phyloP scores from a whole-genome alignment of 2,888 invertebrate species.

The Athrips mouffetella region DNA sequence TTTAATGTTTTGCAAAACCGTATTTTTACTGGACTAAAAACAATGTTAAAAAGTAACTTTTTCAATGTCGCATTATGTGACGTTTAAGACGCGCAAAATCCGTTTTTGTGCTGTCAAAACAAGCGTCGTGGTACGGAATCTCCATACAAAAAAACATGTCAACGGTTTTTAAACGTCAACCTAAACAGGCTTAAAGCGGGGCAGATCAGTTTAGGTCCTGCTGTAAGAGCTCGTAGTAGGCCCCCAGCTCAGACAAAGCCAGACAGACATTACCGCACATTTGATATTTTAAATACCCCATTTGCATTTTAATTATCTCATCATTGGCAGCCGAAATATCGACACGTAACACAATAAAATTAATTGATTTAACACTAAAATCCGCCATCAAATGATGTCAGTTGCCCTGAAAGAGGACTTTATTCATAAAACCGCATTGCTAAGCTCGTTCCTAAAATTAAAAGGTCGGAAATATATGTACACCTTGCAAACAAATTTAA shows the following conservation, averaged over 20 bases:
- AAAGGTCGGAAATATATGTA: slow-evolving; percentile 25
- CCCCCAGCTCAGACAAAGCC: slow-evolving; percentile 9
- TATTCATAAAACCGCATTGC: slow-evolving; percentile 72
- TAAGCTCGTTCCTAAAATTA: slow-evolving; percentile 37
- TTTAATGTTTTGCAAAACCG: too few relatives aligned
- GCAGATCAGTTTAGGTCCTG: not conserved
- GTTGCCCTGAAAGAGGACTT: slow-evolving; percentile 61
- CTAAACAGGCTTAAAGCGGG: too few relatives aligned
- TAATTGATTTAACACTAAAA: slow-evolving; percentile 47
- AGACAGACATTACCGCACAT: slow-evolving; percentile 23
- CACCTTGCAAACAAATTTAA: not conserved
- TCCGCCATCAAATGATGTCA: slow-evolving; percentile 63
- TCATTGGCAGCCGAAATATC: slow-evolving; percentile 23
- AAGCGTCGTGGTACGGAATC: too few relatives aligned
- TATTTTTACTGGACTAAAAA: too few relatives aligned
- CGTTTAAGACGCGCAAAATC: too few relatives aligned
- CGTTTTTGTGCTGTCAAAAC: too few relatives aligned
- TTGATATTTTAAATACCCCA: slow-evolving; percentile 13
- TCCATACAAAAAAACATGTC: too few relatives aligned
- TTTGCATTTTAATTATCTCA: slow-evolving; percentile 19
- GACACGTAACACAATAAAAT: slow-evolving; percentile 36
- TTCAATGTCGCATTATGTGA: too few relatives aligned
- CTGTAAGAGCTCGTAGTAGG: not conserved
- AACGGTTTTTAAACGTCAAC: too few relatives aligned
- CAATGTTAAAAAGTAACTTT: too few relatives aligned